These are phyloP conservation scores for Damaliscus lunatus DNA, from an alignment of 2,113 vertebrate genomes.

Conservation along the genomic window DNA sequence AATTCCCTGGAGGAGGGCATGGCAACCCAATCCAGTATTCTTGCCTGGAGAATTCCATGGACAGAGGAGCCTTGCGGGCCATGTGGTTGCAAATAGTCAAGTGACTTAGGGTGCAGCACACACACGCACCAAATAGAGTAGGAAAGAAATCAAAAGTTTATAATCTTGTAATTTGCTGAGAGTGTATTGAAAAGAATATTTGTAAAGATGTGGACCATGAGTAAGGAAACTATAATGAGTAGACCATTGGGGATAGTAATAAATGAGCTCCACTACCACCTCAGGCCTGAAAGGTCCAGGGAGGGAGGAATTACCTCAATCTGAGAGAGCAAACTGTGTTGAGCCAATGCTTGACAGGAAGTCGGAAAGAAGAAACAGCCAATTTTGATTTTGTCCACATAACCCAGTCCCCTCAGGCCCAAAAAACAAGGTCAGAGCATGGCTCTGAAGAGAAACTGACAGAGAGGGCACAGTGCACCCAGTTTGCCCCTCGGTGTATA, in stretches of 20 bases:
- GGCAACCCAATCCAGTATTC: background rate
- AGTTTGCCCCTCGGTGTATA: background rate
- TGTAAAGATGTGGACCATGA: background rate
- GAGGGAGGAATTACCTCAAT: background rate
- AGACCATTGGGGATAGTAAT: background rate
- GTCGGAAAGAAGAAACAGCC: background rate
- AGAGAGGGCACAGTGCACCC: accelerated
- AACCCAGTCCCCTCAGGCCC: accelerated
- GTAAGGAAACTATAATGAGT: background rate
- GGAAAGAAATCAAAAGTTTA: background rate
- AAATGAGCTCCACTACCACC: background rate
- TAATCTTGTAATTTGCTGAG: background rate
- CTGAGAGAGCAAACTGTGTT: background rate
- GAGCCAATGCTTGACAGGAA: background rate
- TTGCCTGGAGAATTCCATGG: background rate
- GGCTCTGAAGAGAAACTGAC: background rate
- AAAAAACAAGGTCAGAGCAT: background rate
- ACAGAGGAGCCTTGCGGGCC: background rate
- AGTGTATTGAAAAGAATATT: background rate
- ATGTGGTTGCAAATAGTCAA: background rate
- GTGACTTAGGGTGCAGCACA: background rate
- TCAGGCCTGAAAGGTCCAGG: background rate
- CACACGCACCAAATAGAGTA: background rate
- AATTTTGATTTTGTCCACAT: background rate
- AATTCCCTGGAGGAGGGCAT: background rate